phyloP scores from a whole-genome alignment of 2,888 invertebrate species.

The Blastobasis lacticolella region DNA sequence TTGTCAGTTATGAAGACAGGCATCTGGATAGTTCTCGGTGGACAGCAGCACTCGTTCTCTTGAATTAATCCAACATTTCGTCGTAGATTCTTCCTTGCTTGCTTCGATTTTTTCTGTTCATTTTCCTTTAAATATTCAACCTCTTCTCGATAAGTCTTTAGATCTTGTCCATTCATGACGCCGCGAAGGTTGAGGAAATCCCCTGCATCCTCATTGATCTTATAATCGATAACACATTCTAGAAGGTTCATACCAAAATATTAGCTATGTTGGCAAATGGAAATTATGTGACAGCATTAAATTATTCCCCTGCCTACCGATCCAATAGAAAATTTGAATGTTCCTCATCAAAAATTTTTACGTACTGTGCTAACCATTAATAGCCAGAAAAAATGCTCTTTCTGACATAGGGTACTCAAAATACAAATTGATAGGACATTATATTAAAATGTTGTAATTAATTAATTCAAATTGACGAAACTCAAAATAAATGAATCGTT shows the following conservation, averaged over 20 bases:
- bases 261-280: too few species aligned
- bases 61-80: not conserved
- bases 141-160: constrained; percentile 15
- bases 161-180: constrained; percentile 24
- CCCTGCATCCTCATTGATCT: constrained; percentile 31
- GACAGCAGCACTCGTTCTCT: constrained; percentile 35
- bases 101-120: constrained; percentile 9
- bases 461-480: too few species aligned
- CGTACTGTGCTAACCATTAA: too few species aligned
- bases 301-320: too few species aligned
- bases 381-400: too few species aligned
- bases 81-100: not conserved
- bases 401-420: too few species aligned
- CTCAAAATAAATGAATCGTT: too few species aligned
- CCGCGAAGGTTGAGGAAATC: constrained; percentile 38
- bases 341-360: too few species aligned
- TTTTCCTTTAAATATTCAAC: constrained; percentile 2
- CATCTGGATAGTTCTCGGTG: constrained; percentile 30
- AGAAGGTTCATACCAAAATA: constrained; percentile 10
- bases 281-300: too few species aligned
- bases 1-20: constrained; percentile 45
- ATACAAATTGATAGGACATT: too few species aligned
- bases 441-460: too few species aligned
- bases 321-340: too few species aligned
- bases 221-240: constrained; percentile 40